phyloP scores from a whole-genome alignment of 2,797 vertebrate species.

The Neosilurus mollespiculum region DNA sequence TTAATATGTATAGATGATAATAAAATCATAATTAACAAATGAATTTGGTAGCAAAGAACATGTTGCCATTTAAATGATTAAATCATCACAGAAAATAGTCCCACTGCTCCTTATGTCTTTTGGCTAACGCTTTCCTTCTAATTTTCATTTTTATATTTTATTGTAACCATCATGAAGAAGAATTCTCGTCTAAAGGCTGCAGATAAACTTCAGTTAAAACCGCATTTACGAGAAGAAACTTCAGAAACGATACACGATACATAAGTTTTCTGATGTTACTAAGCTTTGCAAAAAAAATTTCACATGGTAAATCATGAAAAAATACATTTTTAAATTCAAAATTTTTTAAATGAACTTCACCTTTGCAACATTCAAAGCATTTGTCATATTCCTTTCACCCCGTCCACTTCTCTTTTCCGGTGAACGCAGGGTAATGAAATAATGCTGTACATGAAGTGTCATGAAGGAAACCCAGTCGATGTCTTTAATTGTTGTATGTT shows the following conservation, averaged over 20 bases:
- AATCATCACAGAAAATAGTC: not conserved
- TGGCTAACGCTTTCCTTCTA: not conserved
- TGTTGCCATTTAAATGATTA: not conserved
- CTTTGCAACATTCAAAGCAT: too few species aligned
- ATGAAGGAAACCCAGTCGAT: not conserved
- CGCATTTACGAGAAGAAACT: not conserved
- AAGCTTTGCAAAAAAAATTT: not conserved
- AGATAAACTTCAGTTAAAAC: not conserved
- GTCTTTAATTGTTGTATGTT: not conserved
- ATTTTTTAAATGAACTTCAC: not conserved
- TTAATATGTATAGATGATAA: too few species aligned
- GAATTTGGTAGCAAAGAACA: not conserved
- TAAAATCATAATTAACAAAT: not conserved
- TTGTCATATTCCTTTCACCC: not conserved
- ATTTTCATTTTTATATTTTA: not conserved
- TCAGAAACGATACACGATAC: not conserved
- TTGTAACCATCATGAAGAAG: not conserved
- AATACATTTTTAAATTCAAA: not conserved
- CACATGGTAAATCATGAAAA: not conserved
- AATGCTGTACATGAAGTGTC: not conserved
- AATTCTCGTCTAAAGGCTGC: not conserved
- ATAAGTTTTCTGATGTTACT: not conserved
- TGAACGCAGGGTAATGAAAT: not conserved
- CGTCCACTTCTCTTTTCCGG: not conserved
- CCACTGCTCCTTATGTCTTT: not conserved